phyloP scores from a whole-genome alignment of 64 coral and sea anemone genomes.

The Montipora sp. region DNA sequence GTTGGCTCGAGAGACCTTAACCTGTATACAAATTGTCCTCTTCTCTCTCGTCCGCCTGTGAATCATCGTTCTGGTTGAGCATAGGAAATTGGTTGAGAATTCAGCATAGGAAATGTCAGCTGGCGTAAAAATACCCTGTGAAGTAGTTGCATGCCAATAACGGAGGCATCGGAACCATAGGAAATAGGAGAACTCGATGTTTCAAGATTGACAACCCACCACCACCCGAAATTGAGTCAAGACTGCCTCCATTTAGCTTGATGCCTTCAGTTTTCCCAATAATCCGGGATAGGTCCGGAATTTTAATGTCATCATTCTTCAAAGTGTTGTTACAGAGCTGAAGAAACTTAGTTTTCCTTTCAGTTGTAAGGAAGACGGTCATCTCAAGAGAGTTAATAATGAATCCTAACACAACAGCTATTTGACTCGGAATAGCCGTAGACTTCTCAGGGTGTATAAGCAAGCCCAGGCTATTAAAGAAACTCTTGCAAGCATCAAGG shows the following conservation, averaged over 20 bases:
- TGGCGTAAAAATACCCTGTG: too few species aligned
- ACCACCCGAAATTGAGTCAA: neutral
- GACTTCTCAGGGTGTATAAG: constrained; percentile 60
- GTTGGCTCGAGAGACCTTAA: too few species aligned
- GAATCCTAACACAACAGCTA: constrained; percentile 63
- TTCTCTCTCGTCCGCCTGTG: too few species aligned
- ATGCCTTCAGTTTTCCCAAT: constrained; percentile 40
- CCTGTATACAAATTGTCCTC: too few species aligned
- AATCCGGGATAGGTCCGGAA: constrained; percentile 33
- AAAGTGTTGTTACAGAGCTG: neutral
- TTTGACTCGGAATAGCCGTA: constrained; percentile 54
- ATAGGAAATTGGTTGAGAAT: too few species aligned
- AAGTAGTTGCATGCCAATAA: too few species aligned
- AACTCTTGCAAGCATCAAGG: constrained; percentile 37
- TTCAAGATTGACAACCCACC: neutral
- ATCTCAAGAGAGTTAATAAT: constrained; percentile 49
- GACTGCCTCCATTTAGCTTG: constrained; percentile 25
- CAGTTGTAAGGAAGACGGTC: constrained; percentile 46
- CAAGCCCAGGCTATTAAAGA: constrained; percentile 48
- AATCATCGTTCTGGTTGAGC: too few species aligned
- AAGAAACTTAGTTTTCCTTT: neutral
- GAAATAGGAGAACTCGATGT: neutral
- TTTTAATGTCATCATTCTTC: neutral
- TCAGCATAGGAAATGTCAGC: too few species aligned
- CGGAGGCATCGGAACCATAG: too few species aligned